A percentile compares a stretch with the other conserved stretches of the same genome.
These are phyloP conservation scores for Drosophila siamana DNA, from an alignment of 2,888 invertebrate species.

Conservation along the genomic window DNA sequence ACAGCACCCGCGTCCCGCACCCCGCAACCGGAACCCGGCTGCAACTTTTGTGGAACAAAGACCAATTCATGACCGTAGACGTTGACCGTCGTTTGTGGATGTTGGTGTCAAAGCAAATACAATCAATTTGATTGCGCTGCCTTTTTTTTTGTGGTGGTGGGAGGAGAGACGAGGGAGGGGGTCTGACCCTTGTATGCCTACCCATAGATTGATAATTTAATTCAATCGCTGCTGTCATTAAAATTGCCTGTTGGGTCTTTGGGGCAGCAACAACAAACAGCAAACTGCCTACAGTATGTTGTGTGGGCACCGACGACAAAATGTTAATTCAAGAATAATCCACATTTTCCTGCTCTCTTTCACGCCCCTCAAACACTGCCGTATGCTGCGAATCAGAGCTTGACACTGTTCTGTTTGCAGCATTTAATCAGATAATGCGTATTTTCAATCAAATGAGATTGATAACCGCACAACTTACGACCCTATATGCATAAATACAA, in stretches of 20 bases:
- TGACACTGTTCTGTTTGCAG: not conserved
- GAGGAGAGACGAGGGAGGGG: too few relatives aligned
- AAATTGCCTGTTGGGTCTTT: constrained; percentile 53
- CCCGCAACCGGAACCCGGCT: too few relatives aligned
- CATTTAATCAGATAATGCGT: not conserved
- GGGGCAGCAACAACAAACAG: constrained; percentile 1
- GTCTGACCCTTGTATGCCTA: constrained; percentile 53
- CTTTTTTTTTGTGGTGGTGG: too few relatives aligned
- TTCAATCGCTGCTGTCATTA: constrained; percentile 75
- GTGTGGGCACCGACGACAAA: constrained; percentile 27
- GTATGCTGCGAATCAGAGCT: constrained; percentile 18
- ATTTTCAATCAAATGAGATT: constrained; percentile 2
- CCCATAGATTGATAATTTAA: constrained; percentile 77
- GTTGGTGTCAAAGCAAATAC: constrained; percentile 78
- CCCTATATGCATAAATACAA: not conserved
- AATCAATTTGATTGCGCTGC: constrained; percentile 76
- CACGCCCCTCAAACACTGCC: not conserved
- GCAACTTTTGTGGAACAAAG: not conserved
- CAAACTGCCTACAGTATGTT: not conserved
- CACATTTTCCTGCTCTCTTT: constrained; percentile 2
- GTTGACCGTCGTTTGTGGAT: constrained; percentile 32
- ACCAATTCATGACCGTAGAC: constrained; percentile 18
- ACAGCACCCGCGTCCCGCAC: not conserved
- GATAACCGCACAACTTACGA: not conserved
- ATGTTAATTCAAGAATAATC: constrained; percentile 57